phyloP scores from a whole-genome alignment of 2,113 vertebrate species.

The Salvelinus namaycush region DNA sequence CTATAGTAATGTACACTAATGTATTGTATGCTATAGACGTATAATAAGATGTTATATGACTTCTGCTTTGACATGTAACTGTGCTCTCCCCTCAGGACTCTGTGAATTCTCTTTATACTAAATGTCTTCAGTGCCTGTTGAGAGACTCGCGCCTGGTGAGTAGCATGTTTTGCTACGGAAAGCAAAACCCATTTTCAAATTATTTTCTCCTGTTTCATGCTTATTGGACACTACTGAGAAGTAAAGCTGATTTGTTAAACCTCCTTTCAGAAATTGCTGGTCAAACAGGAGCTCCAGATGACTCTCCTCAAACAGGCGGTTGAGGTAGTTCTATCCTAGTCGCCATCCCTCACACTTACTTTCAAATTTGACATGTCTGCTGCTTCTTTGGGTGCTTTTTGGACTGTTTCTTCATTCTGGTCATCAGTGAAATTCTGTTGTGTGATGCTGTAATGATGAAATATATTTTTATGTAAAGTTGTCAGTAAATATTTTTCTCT shows the following conservation, averaged over 20 bases:
- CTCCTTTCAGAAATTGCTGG: conserved; percentile 82
- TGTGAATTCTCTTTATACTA: conserved; percentile 89
- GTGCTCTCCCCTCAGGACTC: conserved; percentile 78
- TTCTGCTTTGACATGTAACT: not conserved
- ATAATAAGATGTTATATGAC: not conserved
- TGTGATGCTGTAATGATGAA: not conserved
- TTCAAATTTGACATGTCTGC: not conserved
- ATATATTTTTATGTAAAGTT: not conserved
- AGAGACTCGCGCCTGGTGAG: conserved; percentile 93
- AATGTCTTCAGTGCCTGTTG: conserved; percentile 94
- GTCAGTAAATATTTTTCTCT: not conserved
- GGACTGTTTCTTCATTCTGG: not conserved
- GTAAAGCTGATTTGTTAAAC: not conserved
- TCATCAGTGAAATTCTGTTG: not conserved
- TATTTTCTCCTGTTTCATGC: not conserved
- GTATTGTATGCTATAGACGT: not conserved
- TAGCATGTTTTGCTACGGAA: not conserved
- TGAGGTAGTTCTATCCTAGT: conserved; percentile 75
- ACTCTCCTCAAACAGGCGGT: conserved; percentile 94
- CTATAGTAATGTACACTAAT: too few species aligned
- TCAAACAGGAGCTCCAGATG: conserved; percentile 94
- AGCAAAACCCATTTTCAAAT: too few species aligned
- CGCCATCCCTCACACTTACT: not conserved
- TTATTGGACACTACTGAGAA: not conserved
- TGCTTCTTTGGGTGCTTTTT: not conserved